phyloP scores from a whole-genome alignment of 2,113 vertebrate species.

The Gadus chalcogrammus region DNA sequence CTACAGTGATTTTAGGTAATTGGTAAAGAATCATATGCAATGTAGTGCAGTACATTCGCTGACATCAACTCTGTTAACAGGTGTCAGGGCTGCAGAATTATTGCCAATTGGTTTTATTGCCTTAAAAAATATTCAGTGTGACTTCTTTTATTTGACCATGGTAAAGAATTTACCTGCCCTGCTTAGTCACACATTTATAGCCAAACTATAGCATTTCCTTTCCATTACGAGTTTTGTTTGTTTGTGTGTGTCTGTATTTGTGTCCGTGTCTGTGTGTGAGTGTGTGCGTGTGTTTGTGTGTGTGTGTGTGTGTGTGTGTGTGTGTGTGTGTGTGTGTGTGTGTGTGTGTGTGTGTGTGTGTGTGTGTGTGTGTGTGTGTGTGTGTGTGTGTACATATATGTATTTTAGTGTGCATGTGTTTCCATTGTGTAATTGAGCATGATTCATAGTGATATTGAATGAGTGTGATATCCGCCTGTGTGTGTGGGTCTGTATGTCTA shows the following conservation, averaged over 20 bases:
- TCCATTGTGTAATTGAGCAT: no score
- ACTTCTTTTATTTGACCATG: constrained; percentile 14
- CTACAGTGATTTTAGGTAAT: constrained; percentile 99
- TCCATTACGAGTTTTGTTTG: not conserved
- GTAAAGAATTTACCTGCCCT: constrained; percentile 27
- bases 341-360: no score
- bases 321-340: not conserved
- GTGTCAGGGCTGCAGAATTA: not conserved
- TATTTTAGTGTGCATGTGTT: not conserved
- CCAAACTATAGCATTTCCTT: constrained; percentile 15
- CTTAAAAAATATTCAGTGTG: not conserved
- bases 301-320: not conserved
- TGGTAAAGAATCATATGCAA: not conserved
- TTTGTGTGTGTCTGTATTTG: not conserved
- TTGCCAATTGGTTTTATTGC: constrained; percentile 3
- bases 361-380: no score
- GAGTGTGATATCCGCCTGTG: not conserved
- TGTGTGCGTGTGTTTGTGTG: not conserved
- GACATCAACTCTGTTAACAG: not conserved
- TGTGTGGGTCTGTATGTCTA: not conserved
- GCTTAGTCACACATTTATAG: constrained; percentile 24
- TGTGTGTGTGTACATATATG: not conserved
- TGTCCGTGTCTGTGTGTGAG: not conserved
- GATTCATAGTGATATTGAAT: not conserved
- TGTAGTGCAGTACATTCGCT: not conserved